Evolutionary conservation across 92 coral and sea anemone genomes (phyloP), one percentile per base, ranked within the genome.

Genomic region (Meandrina meandrites): DNA sequence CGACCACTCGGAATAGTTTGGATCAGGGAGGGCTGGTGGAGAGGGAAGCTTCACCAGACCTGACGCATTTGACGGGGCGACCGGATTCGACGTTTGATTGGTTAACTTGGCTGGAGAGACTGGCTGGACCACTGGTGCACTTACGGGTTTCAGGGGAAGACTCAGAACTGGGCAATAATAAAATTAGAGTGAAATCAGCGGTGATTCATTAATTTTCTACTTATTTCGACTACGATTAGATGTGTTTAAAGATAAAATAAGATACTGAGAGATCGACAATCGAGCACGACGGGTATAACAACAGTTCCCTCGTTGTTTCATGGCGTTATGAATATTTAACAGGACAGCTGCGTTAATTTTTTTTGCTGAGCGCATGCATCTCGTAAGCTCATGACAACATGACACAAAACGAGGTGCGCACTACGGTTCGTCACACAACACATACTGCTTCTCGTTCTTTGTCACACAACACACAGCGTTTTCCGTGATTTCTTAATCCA

Each of bases 1-100:
- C 31, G 90, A 85, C 98, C 98, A 94, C 22, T 70, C 50, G 5
- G 79, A 70, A 37, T 51, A 83, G 68, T 51, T 31, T 45, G 22
- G 8, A 45, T 22, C 78, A 74, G 78, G 36, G 18, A 35, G 50
- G 18, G 34, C 64, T 22, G 35, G 75, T 58, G 74, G 15, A 62
- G 22, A 36, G 60, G 51, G 74, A 8, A 56, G 34, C 70, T 37
- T 50, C 3, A 24, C 57, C 60, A 40, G 28, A 70, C 32, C 67
- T 34, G 78, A 68, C 18, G 58, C 67, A 40, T 81, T 68, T 64
- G 75, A 28, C 18, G 62, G 8, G 3, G 27, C 35, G 35, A 57
- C 37, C 68, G 30, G 68, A 7, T 35, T 3, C 21, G 58, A 30
- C 40, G 7, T 10, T 9, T 40, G 75, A 47, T 11, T 71, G 13